phyloP scores from a whole-genome alignment of 2,888 invertebrate genomes.

The Watsonalla cultraria region DNA sequence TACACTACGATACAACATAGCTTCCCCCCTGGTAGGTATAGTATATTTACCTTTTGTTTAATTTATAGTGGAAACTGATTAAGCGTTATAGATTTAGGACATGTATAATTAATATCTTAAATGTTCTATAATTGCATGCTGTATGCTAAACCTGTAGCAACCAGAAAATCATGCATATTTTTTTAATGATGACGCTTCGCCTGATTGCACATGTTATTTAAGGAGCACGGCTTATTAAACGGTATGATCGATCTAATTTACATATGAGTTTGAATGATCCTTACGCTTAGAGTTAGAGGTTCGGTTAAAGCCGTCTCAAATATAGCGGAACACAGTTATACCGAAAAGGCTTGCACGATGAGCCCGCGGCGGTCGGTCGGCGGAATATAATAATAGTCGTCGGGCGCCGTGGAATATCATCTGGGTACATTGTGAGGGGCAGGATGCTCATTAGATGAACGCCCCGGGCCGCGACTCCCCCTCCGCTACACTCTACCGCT shows the following conservation, averaged over 20 bases:
- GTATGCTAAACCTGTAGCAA: too few species aligned
- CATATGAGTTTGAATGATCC: slow-evolving; percentile 22
- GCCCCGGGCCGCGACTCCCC: slow-evolving; percentile 51
- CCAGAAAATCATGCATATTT: too few species aligned
- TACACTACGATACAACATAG: too few species aligned
- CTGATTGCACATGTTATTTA: too few species aligned
- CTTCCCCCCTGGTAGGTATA: too few species aligned
- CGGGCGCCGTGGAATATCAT: slow-evolving; percentile 65
- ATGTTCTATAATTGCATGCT: too few species aligned
- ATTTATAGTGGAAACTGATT: too few species aligned
- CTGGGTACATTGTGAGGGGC: slow-evolving; percentile 72
- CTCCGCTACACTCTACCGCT: slow-evolving; percentile 21
- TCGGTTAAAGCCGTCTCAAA: slow-evolving; percentile 41
- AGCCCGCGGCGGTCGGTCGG: slow-evolving; percentile 52
- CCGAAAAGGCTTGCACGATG: slow-evolving; percentile 61
- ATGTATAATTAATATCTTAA: too few species aligned
- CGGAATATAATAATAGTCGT: slow-evolving; percentile 72
- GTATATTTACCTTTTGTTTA: too few species aligned
- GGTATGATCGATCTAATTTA: slow-evolving; percentile 1
- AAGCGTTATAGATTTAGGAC: too few species aligned
- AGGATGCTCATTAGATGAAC: slow-evolving; percentile 76
- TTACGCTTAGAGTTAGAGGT: slow-evolving; percentile 49
- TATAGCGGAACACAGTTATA: slow-evolving; percentile 57
- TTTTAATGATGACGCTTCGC: too few species aligned
- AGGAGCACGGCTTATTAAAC: background rate